phyloP scores from a whole-genome alignment of 2,797 vertebrate genomes.

The Siniperca undulata region DNA sequence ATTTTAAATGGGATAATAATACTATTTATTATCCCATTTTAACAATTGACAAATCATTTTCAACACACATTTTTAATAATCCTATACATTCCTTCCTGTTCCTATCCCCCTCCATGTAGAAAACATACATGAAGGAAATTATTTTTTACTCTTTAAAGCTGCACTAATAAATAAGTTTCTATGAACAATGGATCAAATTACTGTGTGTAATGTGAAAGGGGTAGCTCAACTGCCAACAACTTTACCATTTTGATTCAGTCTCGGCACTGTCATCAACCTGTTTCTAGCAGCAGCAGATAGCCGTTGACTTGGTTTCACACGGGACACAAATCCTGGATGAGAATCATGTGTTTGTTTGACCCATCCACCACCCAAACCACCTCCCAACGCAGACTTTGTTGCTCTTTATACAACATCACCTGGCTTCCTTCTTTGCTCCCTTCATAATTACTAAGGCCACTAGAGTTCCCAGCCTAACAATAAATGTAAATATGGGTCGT shows the following conservation, averaged over 20 bases:
- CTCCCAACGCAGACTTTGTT: no score
- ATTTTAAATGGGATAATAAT: not conserved
- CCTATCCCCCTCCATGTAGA: not conserved
- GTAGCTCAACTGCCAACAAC: not conserved
- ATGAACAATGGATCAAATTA: not conserved
- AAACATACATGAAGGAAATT: not conserved
- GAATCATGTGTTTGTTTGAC: no score
- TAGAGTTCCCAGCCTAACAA: no score
- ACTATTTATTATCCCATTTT: not conserved
- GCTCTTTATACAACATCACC: no score
- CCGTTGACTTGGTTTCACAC: no score
- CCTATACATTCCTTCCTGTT: not conserved
- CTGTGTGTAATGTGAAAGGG: not conserved
- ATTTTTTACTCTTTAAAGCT: not conserved
- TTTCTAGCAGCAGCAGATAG: not conserved
- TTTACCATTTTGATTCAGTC: not conserved
- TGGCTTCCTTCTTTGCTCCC: no score
- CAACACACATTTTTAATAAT: not conserved
- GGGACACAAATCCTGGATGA: no score
- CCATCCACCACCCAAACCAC: no score
- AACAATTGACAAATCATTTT: not conserved
- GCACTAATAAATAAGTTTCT: not conserved
- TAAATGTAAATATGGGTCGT: no score
- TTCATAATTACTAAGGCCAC: no score
- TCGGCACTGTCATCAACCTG: not conserved